Conservation (phyloP, 2,797 vertebrate species). For the Pempheris klunzingeri region DNA sequence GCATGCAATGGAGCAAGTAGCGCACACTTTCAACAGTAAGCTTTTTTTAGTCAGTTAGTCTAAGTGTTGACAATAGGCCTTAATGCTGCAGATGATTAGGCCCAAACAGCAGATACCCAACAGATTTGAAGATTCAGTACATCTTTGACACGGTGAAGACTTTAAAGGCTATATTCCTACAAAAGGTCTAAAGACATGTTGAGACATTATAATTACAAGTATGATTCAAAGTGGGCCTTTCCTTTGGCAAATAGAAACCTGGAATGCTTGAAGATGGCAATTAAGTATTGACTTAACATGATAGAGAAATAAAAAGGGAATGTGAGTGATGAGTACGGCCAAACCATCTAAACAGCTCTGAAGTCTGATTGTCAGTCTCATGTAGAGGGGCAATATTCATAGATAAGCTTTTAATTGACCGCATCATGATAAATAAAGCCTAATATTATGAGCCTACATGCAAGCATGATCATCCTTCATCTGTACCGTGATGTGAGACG, state of each 20-base stretch:
- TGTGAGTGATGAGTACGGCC: not conserved
- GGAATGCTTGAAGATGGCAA: not conserved
- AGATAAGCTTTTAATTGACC: slow-evolving; percentile 3
- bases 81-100: slow-evolving; percentile 13
- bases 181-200: not conserved
- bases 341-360: not conserved
- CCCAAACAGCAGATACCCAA: not conserved
- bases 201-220: not conserved
- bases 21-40: not conserved
- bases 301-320: slow-evolving; percentile 20
- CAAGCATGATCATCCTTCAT: slow-evolving; percentile 20
- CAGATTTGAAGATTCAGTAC: not conserved
- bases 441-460: slow-evolving; percentile 17
- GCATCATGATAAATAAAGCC: not conserved
- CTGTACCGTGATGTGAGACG: slow-evolving; percentile 12
- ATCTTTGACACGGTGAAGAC: slow-evolving; percentile 8
- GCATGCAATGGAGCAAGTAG: not conserved
- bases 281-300: not conserved
- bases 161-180: not conserved
- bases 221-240: slow-evolving; percentile 5
- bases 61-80: not conserved
- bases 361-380: slow-evolving; percentile 9
- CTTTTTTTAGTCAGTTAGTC: no score
- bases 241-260: slow-evolving; percentile 28
- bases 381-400: not conserved